These are phyloP conservation scores for Metopia argyrocephala DNA, from an alignment of 2,888 invertebrate species.

Conservation along the genomic window DNA sequence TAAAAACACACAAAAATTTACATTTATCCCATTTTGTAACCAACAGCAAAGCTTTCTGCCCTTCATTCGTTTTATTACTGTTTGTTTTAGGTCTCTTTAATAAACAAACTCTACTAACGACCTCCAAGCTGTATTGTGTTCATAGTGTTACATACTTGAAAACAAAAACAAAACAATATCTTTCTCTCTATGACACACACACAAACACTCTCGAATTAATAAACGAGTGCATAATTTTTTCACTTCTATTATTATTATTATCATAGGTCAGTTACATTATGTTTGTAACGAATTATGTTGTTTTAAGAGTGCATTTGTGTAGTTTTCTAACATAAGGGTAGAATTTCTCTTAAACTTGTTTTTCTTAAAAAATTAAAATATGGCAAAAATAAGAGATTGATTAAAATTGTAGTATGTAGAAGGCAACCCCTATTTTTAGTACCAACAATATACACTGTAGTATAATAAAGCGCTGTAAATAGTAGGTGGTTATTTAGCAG, in stretches of 20 bases:
- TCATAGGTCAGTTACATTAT: conserved; percentile 47
- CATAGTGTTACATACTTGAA: too few species aligned
- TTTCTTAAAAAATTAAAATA: not conserved
- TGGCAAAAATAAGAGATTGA: not conserved
- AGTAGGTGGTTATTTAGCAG: not conserved
- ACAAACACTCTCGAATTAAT: not conserved
- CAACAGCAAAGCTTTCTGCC: too few species aligned
- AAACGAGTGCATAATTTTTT: not conserved
- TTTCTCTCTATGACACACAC: not conserved
- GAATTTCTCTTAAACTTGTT: conserved; percentile 52
- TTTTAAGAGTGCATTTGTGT: not conserved
- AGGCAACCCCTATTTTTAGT: not conserved
- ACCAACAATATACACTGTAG: conserved; percentile 8
- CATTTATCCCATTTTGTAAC: not conserved
- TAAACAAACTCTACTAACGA: not conserved
- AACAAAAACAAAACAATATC: too few species aligned
- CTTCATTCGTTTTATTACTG: too few species aligned
- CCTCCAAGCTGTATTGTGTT: too few species aligned
- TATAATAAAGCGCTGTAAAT: conserved; percentile 21
- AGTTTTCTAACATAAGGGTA: not conserved
- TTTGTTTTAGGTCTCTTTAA: not conserved
- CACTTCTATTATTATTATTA: not conserved
- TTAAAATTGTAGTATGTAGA: not conserved
- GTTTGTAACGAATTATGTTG: not conserved
- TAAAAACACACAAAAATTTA: not conserved